Evolutionary conservation across 2,113 vertebrate genomes (phyloP).

Genomic region (Vidua chalybeata): DNA sequence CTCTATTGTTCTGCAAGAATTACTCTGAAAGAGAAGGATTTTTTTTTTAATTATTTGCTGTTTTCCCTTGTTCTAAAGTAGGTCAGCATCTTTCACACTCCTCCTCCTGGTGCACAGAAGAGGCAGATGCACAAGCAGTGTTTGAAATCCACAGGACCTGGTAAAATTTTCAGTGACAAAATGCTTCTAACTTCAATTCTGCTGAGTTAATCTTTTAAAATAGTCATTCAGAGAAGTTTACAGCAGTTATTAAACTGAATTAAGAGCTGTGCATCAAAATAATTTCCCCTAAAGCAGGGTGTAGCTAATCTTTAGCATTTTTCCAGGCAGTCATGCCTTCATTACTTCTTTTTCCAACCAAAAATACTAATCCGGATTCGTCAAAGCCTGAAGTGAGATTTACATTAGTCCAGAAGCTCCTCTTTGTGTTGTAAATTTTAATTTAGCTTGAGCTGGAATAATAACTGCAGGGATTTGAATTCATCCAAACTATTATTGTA

Average conservation of each 20-base stretch:
- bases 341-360: neutral
- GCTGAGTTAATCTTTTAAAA: neutral
- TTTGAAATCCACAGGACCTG: neutral
- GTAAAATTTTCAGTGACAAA: neutral
- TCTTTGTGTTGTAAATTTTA: neutral
- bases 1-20: neutral
- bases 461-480: slow-evolving; percentile 17
- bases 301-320: neutral
- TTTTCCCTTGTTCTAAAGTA: slow-evolving; percentile 3
- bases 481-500: neutral
- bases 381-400: slow-evolving; percentile 11
- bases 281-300: neutral
- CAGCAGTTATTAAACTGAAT: neutral
- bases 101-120: neutral
- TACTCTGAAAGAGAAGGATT: neutral
- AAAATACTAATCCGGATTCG: slow-evolving; percentile 2
- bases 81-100: neutral
- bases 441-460: slow-evolving; percentile 11
- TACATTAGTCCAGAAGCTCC: neutral
- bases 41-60: neutral
- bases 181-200: neutral
- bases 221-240: neutral
- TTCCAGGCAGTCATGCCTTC: neutral
- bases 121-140: neutral
- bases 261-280: slow-evolving; percentile 4